Conservation (phyloP, 2,888 invertebrate species). For the Osmoderma eremita region DNA sequence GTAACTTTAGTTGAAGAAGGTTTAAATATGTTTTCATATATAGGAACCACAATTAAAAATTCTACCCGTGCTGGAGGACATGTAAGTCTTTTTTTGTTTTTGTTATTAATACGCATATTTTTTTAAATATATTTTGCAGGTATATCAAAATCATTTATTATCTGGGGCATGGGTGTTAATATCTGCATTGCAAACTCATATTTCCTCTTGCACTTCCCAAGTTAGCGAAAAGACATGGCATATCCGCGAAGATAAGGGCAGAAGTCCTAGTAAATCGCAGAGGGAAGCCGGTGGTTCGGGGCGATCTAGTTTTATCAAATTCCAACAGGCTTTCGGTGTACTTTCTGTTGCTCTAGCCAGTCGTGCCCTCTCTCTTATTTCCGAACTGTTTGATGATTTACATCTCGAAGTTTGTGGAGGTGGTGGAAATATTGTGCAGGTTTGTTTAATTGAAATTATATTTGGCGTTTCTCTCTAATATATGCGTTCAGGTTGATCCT, state of each 20-base stretch:
- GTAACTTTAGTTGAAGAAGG: slow-evolving; percentile 88
- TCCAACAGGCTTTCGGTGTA: slow-evolving; percentile 89
- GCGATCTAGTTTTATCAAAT: slow-evolving; percentile 76
- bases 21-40: slow-evolving; percentile 83
- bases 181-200: slow-evolving; percentile 85
- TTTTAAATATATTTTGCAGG: slow-evolving; percentile 63
- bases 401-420: slow-evolving; percentile 74
- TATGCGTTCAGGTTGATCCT: slow-evolving; percentile 63
- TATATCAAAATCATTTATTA: slow-evolving; percentile 89
- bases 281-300: slow-evolving; percentile 61
- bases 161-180: slow-evolving; percentile 89
- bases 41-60: slow-evolving; percentile 81
- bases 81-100: slow-evolving; percentile 67
- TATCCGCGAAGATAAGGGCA: slow-evolving; percentile 66
- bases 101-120: background rate
- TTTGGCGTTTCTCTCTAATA: slow-evolving; percentile 44
- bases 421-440: slow-evolving; percentile 55
- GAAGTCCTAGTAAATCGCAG: slow-evolving; percentile 70
- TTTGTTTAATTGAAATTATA: slow-evolving; percentile 39
- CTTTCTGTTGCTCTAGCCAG: slow-evolving; percentile 89
- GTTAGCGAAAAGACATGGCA: slow-evolving; percentile 62
- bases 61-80: slow-evolving; percentile 90
- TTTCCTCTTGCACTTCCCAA: slow-evolving; percentile 70
- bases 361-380: slow-evolving; percentile 81
- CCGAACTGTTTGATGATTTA: slow-evolving; percentile 79